Evolutionary conservation across 2,888 invertebrate genomes (phyloP).

Genomic region (Phoenoteleia sp.): DNA sequence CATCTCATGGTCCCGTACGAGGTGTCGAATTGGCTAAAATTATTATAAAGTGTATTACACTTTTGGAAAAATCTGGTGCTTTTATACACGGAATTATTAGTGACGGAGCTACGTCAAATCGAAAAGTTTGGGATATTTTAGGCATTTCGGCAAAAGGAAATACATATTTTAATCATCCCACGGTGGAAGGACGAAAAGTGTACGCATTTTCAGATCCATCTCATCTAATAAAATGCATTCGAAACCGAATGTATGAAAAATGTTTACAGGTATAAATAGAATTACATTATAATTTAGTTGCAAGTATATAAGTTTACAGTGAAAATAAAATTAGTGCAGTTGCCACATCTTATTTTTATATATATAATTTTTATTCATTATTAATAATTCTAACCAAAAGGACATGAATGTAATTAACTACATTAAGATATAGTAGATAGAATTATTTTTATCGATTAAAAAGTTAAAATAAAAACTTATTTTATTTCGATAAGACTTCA

Average conservation of each 20-base stretch:
- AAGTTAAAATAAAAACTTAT: too few relatives aligned
- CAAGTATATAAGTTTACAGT: too few relatives aligned
- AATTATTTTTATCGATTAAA: too few relatives aligned
- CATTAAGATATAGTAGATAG: too few relatives aligned
- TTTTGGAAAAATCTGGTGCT: constrained; percentile 60
- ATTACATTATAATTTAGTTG: too few relatives aligned
- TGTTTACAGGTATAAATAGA: too few relatives aligned
- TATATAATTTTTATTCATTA: too few relatives aligned
- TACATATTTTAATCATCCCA: constrained; percentile 56
- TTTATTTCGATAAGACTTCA: too few relatives aligned
- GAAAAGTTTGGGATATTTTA: constrained; percentile 62
- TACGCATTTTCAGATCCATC: constrained; percentile 72
- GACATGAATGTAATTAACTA: too few relatives aligned
- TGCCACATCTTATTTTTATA: too few relatives aligned
- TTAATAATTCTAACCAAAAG: too few relatives aligned
- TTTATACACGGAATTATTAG: constrained; percentile 70
- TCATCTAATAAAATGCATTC: constrained; percentile 72
- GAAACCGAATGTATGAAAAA: constrained; percentile 71
- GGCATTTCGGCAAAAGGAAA: constrained; percentile 47
- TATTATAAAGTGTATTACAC: constrained; percentile 45
- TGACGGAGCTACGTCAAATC: constrained; percentile 69
- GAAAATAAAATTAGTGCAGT: too few relatives aligned
- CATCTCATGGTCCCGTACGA: constrained; percentile 61
- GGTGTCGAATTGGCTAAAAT: constrained; percentile 55
- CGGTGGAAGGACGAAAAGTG: constrained; percentile 54